Conservation (phyloP, 2,888 invertebrate species). For the Harpalus rubripes region DNA sequence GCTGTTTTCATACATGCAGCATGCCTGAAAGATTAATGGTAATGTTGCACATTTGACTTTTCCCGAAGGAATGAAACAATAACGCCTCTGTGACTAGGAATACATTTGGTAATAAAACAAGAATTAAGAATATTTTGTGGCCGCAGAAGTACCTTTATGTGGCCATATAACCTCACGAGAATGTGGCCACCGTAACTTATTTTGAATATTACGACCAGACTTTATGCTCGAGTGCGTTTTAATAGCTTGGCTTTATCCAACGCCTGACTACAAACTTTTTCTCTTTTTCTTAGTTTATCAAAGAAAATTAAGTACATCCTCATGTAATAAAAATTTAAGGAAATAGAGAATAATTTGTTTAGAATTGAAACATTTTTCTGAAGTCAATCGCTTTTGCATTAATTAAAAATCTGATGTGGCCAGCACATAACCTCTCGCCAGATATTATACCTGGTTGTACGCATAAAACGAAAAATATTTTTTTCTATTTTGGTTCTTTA, state of each 20-base stretch:
- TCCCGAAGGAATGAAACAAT: constrained; percentile 9
- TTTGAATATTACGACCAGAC: constrained; percentile 43
- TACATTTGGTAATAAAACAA: constrained; percentile 18
- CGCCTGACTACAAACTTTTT: constrained; percentile 6
- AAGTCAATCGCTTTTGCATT: neutral
- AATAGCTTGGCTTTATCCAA: constrained; percentile 26
- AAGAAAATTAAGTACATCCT: neutral
- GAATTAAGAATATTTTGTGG: constrained; percentile 47
- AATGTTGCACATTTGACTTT: neutral
- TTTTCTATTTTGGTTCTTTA: too few species aligned
- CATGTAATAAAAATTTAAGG: neutral
- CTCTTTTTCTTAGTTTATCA: neutral
- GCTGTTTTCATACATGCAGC: neutral
- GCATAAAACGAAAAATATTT: too few species aligned
- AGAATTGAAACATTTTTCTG: neutral
- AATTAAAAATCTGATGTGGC: too few species aligned
- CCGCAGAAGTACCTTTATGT: constrained; percentile 41
- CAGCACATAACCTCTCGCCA: too few species aligned
- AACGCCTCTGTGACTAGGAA: neutral
- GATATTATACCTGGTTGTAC: too few species aligned
- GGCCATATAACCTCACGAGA: constrained; percentile 38
- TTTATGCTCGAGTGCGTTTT: constrained; percentile 40
- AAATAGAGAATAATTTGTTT: neutral
- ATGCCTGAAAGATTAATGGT: neutral
- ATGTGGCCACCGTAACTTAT: constrained; percentile 36